Percentiles rank a stretch among this genome's conserved stretches.
Evolutionary conservation across 1,140 invertebrate species (phyloP).

Genomic region (Dryas iulia): DNA sequence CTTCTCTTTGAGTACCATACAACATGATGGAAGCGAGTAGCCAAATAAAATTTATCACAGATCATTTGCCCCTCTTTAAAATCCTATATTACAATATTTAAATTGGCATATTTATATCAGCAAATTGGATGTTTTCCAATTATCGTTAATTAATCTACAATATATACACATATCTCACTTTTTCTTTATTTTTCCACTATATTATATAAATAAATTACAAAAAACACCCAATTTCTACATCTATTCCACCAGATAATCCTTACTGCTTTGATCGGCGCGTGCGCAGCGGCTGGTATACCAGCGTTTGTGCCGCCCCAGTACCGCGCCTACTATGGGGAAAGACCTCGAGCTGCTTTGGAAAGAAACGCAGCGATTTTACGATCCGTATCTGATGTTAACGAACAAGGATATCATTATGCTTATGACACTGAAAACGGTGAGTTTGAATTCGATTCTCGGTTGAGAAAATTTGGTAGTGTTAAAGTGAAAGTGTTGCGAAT

Average conservation of each 20-base stretch:
- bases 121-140: too few species aligned
- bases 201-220: too few species aligned
- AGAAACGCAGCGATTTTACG: conserved; percentile 62
- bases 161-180: too few species aligned
- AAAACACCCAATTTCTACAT: background rate
- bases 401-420: conserved; percentile 62
- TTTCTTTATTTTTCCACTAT: too few species aligned
- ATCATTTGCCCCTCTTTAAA: too few species aligned
- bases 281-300: conserved; percentile 48
- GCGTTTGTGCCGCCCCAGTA: conserved; percentile 45
- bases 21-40: too few species aligned
- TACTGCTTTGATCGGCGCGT: conserved; percentile 45
- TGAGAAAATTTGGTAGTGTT: background rate
- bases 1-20: too few species aligned
- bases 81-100: too few species aligned
- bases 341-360: conserved; percentile 53
- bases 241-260: conserved; percentile 59
- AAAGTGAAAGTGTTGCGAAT: background rate
- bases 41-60: too few species aligned
- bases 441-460: conserved; percentile 7
- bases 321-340: conserved; percentile 48
- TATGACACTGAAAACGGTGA: conserved; percentile 73
- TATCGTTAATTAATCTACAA: too few species aligned
- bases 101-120: too few species aligned
- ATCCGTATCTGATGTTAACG: conserved; percentile 60